These are phyloP conservation scores for Caenorhabditis auriculariae DNA, from an alignment of 2,888 invertebrate genomes.

Conservation along the genomic window DNA sequence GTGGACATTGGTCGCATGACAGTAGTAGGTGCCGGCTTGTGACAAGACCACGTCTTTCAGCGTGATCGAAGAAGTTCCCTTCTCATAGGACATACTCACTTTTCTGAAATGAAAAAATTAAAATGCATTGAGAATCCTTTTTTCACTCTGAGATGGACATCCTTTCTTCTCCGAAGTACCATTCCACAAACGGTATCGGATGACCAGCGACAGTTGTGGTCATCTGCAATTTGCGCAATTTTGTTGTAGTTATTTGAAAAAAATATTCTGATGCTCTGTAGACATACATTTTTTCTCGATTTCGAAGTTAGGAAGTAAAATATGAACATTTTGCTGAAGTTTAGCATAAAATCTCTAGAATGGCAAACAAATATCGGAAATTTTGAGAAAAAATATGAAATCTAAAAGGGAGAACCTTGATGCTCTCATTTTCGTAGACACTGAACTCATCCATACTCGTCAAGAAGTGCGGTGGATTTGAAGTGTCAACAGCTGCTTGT, in stretches of 20 bases:
- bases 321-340: no score
- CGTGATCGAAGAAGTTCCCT: slow-evolving; percentile 30
- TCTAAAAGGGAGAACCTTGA: no score
- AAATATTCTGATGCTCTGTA: no score
- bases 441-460: slow-evolving; percentile 41
- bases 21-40: slow-evolving; percentile 42
- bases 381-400: no score
- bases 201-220: slow-evolving; percentile 36
- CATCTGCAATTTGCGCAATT: no score
- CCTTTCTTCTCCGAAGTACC: slow-evolving; percentile 41
- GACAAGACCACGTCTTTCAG: slow-evolving; percentile 24
- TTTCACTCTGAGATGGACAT: slow-evolving; percentile 30
- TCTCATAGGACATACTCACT: slow-evolving; percentile 42
- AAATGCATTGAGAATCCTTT: not conserved
- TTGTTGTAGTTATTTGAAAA: no score
- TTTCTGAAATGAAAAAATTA: slow-evolving; percentile 20
- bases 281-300: no score
- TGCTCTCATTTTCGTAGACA: slow-evolving; percentile 37
- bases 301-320: no score
- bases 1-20: slow-evolving; percentile 44
- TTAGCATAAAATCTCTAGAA: no score
- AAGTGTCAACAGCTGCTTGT: slow-evolving; percentile 15
- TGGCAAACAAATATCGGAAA: no score
- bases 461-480: slow-evolving; percentile 35
- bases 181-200: slow-evolving; percentile 46